Base-by-base conservation (phyloP, 2,113 vertebrate genomes). In the Hypocryptadius cinnamomeus region DNA sequence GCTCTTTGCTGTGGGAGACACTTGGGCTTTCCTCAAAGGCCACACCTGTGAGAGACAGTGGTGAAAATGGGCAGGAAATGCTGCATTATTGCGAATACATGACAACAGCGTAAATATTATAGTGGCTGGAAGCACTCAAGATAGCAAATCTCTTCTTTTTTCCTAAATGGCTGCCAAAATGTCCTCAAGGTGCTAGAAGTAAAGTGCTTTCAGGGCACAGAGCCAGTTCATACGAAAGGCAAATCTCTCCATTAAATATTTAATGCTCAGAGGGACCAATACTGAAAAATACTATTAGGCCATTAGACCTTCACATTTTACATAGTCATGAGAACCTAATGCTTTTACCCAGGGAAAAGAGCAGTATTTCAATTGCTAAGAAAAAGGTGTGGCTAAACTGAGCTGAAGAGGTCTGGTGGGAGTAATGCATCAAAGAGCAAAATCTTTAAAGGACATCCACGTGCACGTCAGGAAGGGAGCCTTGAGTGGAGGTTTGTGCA, bases 161-260 rank as follows among this genome's bases (percentile, higher is more conserved):
- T 57, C 66, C 48, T 81, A 71, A 96, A 87, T 48, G 45, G 20
- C 61, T 92, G 53, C 20, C 51, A 60, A 48, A 68, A 37, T 8
- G 15, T 71, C 76, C 61, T 88, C n/a, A 64, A 79, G 89, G 84
- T 90, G 60, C 51, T 69, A 71, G 57, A 89, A 90, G 39, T 4
- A 60, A 95, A 96, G 89, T 89, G 89, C 48, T 90, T 92, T 89
- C 83, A 89, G 61, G 95, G 95, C 90, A 42, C 28, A 72, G 37
- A 94, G 84, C 92, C 96, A 94, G 66, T 89, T 87, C 48, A 87
- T 77, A 57, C 76, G 48, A 89, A 90, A 94, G 40, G 35, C 56
- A 90, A 80, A 88, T 68, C 15, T 88, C 40, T 79, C 51, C 48
- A 37, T 86, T 79, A 94, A 92, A 27, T 79, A 93, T 81, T 94